Base-by-base conservation (phyloP, 2,797 vertebrate genomes). In the Coracias cyanogaster region DNA sequence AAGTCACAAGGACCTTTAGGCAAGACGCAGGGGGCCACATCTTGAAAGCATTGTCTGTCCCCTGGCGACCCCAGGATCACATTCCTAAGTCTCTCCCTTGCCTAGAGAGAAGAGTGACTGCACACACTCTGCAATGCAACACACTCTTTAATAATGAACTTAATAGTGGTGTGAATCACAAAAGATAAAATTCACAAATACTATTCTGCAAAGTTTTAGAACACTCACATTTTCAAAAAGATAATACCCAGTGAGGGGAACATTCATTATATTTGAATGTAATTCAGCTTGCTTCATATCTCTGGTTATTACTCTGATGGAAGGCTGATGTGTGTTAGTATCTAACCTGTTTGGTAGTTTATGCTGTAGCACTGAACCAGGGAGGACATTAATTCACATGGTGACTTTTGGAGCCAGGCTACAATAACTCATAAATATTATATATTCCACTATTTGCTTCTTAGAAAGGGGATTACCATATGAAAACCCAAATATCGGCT, bases 391-490 rank as follows among this genome's bases (percentile, higher is more conserved):
- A 90, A 96, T 94, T 94, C 95, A 86, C 12, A 49, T n/a, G 25
- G 66, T 24, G 61, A 84, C 41, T 94, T 90, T 52, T 69, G 39
- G 62, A 96, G 58, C 5, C 37, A 78, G 76, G 62, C 55, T 84
- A 60, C 67, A 93, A 90, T 37, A 77, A 69, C 61, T 94, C 65
- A 96, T 94, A 66, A 95, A 94, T 95, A 91, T 83, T 96, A 92
- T 49, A 95, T 95, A 71, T 64, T 77, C 52, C 70, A 52, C 89
- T 95, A 80, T 95, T 95, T 96, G 69, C 46, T 83, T 94, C 55
- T 82, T 90, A 35, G 41, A 43, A 78, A 83, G 37, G 29, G 62
- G 70, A 94, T 96, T 96, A 95, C 8, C 37, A 26, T 45, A 81
- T 48, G n/a, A 91, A 96, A 87, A 17, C 28, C 60, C 65, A 83